Evolutionary conservation across 2,888 invertebrate genomes (phyloP), one percentile per base, ranked within the genome.

Genomic region (Rhaphigaster nebulosa): DNA sequence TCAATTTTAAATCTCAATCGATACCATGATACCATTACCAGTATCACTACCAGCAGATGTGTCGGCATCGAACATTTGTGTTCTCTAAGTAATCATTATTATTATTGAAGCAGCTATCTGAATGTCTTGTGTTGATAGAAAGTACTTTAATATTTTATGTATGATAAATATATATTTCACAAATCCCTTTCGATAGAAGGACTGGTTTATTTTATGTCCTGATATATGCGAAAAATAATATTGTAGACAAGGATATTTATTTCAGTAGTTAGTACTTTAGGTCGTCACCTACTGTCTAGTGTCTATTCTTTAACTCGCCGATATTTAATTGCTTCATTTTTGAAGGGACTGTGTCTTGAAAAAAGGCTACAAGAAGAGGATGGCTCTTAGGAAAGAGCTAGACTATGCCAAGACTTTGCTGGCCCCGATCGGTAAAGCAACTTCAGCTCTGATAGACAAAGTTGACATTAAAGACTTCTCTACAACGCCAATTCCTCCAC

Each of bases 301-400:
- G 45, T 45, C 12, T 12, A 52, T 52, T 52, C 10, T 56, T 56
- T 23, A 26, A 26, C 52, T 15, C 56, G 4, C 23, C 20, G 29
- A 65, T 65, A 76, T 38, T 76, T 23, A 38, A 76, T 38, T 26
- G 20, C 8, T 23, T 34, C 18, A 38, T 38, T 20, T 45, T 84
- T 84, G 41, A n/a, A 84, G 84, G 84, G 38, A 84, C 84, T 84
- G 84, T 38, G 84, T 84, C 13, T n/a, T 84, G 45, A 84, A 45
- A 18, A 84, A 84, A 23, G n/a, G 84, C 45, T 84, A 84, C 84
- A 41, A 84, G 45, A 84, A 84, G 45, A 84, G 15, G 84, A 84
- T 84, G 84, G 84, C 84, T 18, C 45, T 84, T 3, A 45, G 84
- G 45, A 84, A 41, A 18, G 84, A 84, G n/a, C 18, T 84, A 13